Evolutionary conservation across 2,113 vertebrate species (phyloP).

Genomic region (Carassius carassius): DNA sequence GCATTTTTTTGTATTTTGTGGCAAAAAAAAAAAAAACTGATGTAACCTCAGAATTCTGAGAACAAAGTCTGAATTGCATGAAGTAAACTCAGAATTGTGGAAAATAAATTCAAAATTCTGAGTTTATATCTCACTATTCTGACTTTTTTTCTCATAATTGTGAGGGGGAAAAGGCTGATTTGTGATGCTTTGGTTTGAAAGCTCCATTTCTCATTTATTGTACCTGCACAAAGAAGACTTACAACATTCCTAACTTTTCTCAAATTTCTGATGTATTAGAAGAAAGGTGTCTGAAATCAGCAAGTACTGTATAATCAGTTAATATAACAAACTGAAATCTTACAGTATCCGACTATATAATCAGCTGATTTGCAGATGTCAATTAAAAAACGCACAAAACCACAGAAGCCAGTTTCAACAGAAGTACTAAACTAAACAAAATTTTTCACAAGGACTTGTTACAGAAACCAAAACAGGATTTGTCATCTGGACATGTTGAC

Average conservation of each 20-base stretch:
- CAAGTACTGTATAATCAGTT: not conserved
- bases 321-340: not conserved
- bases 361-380: not conserved
- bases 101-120: too few species aligned
- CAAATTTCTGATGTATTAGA: not conserved
- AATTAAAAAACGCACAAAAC: not conserved
- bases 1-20: too few species aligned
- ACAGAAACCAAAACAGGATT: constrained; percentile 24
- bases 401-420: not conserved
- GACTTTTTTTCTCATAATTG: not conserved
- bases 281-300: not conserved
- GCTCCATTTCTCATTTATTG: not conserved
- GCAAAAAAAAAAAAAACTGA: too few species aligned
- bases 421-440: not conserved
- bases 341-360: not conserved
- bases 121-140: not conserved
- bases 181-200: too few species aligned
- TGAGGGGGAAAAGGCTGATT: too few species aligned
- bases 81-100: too few species aligned
- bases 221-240: not conserved
- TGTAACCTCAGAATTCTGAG: too few species aligned
- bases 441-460: constrained; percentile 11
- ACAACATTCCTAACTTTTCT: not conserved
- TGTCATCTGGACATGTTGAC: constrained; percentile 43
- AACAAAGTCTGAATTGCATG: too few species aligned